Conservation (phyloP, 2,888 invertebrate genomes). For the Machimus atricapillus region DNA sequence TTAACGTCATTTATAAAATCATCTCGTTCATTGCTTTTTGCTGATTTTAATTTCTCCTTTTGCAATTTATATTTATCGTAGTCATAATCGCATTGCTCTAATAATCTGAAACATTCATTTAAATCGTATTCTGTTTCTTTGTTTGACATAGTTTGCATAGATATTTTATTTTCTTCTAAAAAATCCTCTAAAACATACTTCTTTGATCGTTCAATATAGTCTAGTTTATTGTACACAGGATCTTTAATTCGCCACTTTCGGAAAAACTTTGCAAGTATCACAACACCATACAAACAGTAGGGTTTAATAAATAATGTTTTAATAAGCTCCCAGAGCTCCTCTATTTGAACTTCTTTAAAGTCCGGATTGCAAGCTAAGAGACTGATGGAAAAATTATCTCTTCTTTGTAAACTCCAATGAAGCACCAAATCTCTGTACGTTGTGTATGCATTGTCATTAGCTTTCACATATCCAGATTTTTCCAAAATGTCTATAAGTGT, state of each 20-base stretch:
- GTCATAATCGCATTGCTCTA: constrained; percentile 58
- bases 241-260: constrained; percentile 57
- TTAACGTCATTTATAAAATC: constrained; percentile 59
- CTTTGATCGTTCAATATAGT: constrained; percentile 62
- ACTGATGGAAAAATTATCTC: constrained; percentile 48
- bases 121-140: constrained; percentile 58
- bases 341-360: constrained; percentile 54
- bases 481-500: constrained; percentile 56
- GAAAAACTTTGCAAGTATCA: constrained; percentile 59
- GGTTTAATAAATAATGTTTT: constrained; percentile 59
- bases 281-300: constrained; percentile 60
- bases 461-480: constrained; percentile 53
- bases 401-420: constrained; percentile 57
- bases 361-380: constrained; percentile 58
- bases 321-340: constrained; percentile 58
- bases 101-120: constrained; percentile 55
- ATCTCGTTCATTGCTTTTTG: constrained; percentile 53
- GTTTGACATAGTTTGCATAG: constrained; percentile 58
- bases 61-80: constrained; percentile 59
- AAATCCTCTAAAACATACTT: constrained; percentile 67
- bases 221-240: constrained; percentile 50
- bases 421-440: constrained; percentile 57
- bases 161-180: constrained; percentile 60
- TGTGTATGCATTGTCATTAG: constrained; percentile 54
- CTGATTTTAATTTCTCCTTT: constrained; percentile 54